Evolutionary conservation across 2,888 invertebrate species (phyloP), one percentile per base, ranked within the genome.

Genomic region (Dolichopus griseipennis): DNA sequence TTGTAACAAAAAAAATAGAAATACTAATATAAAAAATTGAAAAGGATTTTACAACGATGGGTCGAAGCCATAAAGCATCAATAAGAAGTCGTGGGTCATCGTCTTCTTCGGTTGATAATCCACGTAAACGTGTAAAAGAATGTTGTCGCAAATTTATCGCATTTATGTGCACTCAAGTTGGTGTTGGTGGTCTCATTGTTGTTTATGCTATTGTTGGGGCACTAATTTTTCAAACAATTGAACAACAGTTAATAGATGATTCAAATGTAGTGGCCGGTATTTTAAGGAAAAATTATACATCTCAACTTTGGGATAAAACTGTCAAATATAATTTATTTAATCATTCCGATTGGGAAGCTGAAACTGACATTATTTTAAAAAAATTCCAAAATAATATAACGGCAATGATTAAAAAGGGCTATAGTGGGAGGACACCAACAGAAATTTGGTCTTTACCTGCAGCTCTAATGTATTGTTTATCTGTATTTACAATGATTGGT

Each of bases 161-260:
- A 9, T 94, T 94, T 77, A 94, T 94, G 93, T 94, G 92, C 83
- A 94, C 94, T 9, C 93, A 93, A 85, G 90, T 91, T 76, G 94
- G 94, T 73, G 93, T 94, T 52, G 94, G 93, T 68, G 93, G 91
- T 10, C 83, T 94, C 21, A 91, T 94, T 65, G 92, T 94, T 3
- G 88, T 92, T 72, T 94, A 94, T 78, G 91, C 94, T 37, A 88
- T 94, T 68, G 87, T 93, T 41, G 94, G 94, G 0, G 93, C 94
- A 0, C 86, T 90, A 21, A 87, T 90, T 65, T 94, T 94, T 78
- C 89, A 88, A 81, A 85, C 87, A 73, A 89, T 94, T 64, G 94
- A 94, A 77, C 86, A 85, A 15, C 85, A 87, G 74, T 84, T 83
- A 64, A 74, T 75, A 70, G 83, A 85, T 12, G 83, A 83, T 69